These are phyloP conservation scores for Apogon hyalosoma DNA, from an alignment of 2,797 vertebrate species.

Conservation along the genomic window DNA sequence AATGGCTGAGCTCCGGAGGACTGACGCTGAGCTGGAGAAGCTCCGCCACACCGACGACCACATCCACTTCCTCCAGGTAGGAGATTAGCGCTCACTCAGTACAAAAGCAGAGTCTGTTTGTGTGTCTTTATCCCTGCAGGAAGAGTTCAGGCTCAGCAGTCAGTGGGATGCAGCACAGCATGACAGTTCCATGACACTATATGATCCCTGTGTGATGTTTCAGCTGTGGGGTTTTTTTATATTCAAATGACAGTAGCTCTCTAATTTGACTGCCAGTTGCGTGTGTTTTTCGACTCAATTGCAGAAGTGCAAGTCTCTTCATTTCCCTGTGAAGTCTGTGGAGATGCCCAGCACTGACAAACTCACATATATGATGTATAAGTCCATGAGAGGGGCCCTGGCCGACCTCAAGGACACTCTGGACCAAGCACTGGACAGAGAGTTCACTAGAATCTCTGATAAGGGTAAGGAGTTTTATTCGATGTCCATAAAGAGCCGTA, in stretches of 20 bases:
- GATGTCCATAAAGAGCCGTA: neutral
- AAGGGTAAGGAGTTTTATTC: conserved; percentile 59
- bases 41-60: conserved; percentile 77
- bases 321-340: conserved; percentile 54
- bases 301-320: conserved; percentile 75
- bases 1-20: conserved; percentile 55
- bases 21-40: conserved; percentile 70
- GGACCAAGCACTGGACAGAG: conserved; percentile 70
- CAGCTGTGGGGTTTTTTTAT: neutral
- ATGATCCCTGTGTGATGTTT: no score
- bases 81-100: neutral
- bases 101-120: neutral
- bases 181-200: neutral
- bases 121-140: no score
- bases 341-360: conserved; percentile 72
- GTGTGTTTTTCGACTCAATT: neutral
- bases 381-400: conserved; percentile 69
- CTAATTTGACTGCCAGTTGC: conserved; percentile 16
- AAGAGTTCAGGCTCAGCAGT: no score
- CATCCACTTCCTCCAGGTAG: conserved; percentile 81
- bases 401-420: conserved; percentile 71
- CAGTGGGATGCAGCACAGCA: no score
- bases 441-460: conserved; percentile 75
- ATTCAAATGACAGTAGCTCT: conserved; percentile 6
- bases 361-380: conserved; percentile 79